Base-by-base conservation (phyloP, 2,797 vertebrate species). In the Enteromius anoplus region DNA sequence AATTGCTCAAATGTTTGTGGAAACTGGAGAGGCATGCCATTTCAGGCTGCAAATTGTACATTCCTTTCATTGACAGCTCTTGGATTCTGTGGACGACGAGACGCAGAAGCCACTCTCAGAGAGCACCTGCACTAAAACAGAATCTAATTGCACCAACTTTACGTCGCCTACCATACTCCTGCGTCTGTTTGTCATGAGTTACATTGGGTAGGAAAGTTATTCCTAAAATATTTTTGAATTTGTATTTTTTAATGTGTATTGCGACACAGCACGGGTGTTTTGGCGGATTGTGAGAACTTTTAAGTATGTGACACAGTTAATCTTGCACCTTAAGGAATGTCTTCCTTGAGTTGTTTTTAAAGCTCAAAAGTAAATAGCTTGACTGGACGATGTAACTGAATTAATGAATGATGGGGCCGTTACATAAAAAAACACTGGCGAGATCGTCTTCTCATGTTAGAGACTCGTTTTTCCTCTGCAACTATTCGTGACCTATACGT, bases 181-280 rank as follows among this genome's bases (percentile, higher is more conserved):
- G 75, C 89, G 93, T 0, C 89, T 95, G 26, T 86, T 88, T 1
- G 85, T 94, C 87, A 94, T 95, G 93, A 93, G 93, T 86, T 94
- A 89, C 82, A 89, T 94, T 84, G 92, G 93, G 94, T 93, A 80
- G 4, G 87, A 80, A 69, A 58, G 64, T 83, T 32, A 15, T 32
- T 64, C 14, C 6, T 32, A 17, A 32, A 64, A 32, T 64, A 64
- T 64, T 62, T 32, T n/a, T n/a, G n/a, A n/a, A n/a, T n/a, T 32
- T 34, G 23, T 71, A 21, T 2, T 6, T 29, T 26, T 49, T 3
- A 72, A 51, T 32, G 70, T 40, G 72, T 55, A 5, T 17, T 75
- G n/a, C 21, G 14, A 75, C 12, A 8, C 12, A 15, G 12, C 49
- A 45, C 2, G 6, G 23, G 37, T 11, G 37, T 62, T 60, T 77